Conservation (phyloP, 2,113 vertebrate genomes). For the zebrafish (Danio rerio) region DNA sequence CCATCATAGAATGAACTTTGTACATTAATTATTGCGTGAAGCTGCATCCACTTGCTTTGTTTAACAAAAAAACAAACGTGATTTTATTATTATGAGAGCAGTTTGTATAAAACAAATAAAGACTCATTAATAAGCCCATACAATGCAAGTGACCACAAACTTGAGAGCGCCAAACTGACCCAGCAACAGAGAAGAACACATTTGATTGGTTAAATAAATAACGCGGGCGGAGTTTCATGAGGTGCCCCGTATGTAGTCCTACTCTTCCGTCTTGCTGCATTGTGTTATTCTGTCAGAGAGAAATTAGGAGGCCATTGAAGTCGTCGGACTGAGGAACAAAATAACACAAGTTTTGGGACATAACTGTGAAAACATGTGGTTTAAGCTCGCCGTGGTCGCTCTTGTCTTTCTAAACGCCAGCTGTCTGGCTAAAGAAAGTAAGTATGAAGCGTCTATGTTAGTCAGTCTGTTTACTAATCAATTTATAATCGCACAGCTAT, state of each 20-base stretch:
- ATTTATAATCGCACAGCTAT: too few species aligned
- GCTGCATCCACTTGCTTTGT: too few species aligned
- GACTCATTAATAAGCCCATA: background rate
- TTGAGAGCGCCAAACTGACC: background rate
- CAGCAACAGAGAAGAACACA: background rate
- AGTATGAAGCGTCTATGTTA: slow-evolving; percentile 14
- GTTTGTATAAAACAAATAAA: background rate
- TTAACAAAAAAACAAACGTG: background rate
- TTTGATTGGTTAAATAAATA: slow-evolving; percentile 28
- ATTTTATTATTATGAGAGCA: background rate
- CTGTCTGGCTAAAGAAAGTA: slow-evolving; percentile 29
- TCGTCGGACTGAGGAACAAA: background rate
- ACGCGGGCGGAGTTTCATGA: background rate
- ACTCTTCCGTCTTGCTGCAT: background rate
- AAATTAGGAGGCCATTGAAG: background rate
- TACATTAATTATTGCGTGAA: too few species aligned
- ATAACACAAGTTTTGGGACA: too few species aligned
- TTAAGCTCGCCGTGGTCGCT: background rate
- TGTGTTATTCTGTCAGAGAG: background rate
- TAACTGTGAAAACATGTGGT: too few species aligned
- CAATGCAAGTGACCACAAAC: background rate
- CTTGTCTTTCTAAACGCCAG: slow-evolving; percentile 27
- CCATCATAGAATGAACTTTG: too few species aligned
- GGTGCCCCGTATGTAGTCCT: background rate
- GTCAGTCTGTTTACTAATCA: too few species aligned